phyloP scores from a whole-genome alignment of 2,797 vertebrate genomes.

The Phataginus tetradactyla region DNA sequence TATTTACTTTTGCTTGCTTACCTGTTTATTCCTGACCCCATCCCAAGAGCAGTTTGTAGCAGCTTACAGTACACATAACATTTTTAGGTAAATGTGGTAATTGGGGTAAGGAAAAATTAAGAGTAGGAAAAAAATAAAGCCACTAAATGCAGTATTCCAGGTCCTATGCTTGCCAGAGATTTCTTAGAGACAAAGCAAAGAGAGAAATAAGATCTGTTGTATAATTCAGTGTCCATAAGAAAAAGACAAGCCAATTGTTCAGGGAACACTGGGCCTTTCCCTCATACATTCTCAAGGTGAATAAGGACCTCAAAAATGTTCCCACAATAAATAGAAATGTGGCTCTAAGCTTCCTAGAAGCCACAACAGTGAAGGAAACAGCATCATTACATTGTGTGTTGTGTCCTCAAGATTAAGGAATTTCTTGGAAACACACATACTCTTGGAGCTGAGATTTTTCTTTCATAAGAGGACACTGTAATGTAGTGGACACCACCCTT shows the following conservation, averaged over 20 bases:
- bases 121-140: slow-evolving; percentile 16
- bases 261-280: neutral
- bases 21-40: neutral
- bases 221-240: neutral
- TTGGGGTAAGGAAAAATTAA: slow-evolving; percentile 11
- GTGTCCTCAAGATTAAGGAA: neutral
- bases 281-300: neutral
- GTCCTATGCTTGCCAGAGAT: neutral
- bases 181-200: slow-evolving; percentile 43
- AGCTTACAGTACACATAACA: neutral
- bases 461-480: neutral
- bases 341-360: slow-evolving; percentile 53
- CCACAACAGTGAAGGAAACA: slow-evolving; percentile 22
- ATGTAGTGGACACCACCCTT: neutral
- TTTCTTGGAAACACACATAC: slow-evolving; percentile 37
- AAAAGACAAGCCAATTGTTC: neutral
- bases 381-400: neutral
- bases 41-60: neutral
- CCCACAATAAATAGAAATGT: neutral
- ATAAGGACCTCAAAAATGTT: neutral
- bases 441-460: slow-evolving; percentile 10
- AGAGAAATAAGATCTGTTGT: neutral
- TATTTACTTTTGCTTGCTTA: neutral
- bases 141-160: neutral
- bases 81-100: neutral